Percentiles rank a stretch among this genome's conserved stretches.
phyloP scores from a whole-genome alignment of 2,888 invertebrate species.

The Sabellastarte sp. region DNA sequence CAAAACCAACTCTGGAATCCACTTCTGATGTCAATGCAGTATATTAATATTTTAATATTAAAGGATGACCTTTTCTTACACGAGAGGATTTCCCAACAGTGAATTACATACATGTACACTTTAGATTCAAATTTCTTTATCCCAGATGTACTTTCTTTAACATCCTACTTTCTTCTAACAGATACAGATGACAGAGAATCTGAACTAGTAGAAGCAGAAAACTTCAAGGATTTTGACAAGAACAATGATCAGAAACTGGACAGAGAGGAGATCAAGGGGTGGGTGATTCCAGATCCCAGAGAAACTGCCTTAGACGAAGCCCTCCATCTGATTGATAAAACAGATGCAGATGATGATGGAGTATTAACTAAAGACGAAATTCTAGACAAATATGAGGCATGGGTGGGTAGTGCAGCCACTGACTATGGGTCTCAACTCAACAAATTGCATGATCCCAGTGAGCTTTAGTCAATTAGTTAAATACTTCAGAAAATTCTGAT shows the following conservation, averaged over 20 bases:
- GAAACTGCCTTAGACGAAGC: conserved; percentile 89
- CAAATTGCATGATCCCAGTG: neutral
- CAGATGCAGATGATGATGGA: conserved; percentile 67
- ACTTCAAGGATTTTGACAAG: conserved; percentile 68
- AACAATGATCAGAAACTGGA: conserved; percentile 22
- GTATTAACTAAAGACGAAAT: conserved; percentile 85
- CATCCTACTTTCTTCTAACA: neutral
- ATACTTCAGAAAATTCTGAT: no score
- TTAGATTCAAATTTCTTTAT: no score
- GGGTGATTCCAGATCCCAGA: conserved; percentile 76
- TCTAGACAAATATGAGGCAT: conserved; percentile 88
- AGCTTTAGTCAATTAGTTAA: no score
- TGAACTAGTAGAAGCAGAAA: conserved; percentile 32
- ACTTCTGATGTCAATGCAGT: no score
- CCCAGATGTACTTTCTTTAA: no score
- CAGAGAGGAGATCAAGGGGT: conserved; percentile 76
- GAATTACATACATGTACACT: no score
- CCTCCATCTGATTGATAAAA: conserved; percentile 73
- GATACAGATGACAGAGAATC: neutral
- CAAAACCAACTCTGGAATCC: no score
- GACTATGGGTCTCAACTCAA: neutral
- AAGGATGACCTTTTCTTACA: no score
- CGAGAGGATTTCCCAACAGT: no score
- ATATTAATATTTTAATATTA: no score
- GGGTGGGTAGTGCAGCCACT: conserved; percentile 90